phyloP scores from a whole-genome alignment of 2,888 invertebrate species.

The Salticus scenicus region DNA sequence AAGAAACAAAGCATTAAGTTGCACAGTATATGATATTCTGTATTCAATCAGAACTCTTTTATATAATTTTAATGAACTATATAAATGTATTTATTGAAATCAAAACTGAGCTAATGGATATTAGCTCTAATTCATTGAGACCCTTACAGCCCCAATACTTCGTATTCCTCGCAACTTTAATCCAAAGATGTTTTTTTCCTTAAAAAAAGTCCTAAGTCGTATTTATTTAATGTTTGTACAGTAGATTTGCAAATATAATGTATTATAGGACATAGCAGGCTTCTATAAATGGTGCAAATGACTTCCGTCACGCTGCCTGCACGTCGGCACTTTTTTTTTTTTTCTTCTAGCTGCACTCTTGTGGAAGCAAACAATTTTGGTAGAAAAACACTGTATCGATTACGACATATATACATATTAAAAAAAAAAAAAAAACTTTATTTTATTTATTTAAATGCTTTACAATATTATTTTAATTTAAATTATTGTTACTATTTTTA shows the following conservation, averaged over 20 bases:
- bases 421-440: too few species aligned
- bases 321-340: background rate
- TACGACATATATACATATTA: too few species aligned
- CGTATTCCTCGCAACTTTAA: constrained; percentile 44
- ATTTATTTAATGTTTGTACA: constrained; percentile 63
- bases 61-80: too few species aligned
- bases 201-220: constrained; percentile 48
- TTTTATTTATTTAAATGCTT: too few species aligned
- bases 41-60: too few species aligned
- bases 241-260: constrained; percentile 18
- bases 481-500: too few species aligned
- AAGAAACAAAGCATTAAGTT: background rate
- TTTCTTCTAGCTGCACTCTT: background rate
- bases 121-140: background rate
- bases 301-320: background rate
- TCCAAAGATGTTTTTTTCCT: constrained; percentile 56
- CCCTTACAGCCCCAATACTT: background rate
- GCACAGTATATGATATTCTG: background rate
- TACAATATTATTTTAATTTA: too few species aligned
- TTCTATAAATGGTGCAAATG: background rate
- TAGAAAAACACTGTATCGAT: too few species aligned
- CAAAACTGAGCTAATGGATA: background rate
- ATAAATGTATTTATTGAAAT: background rate
- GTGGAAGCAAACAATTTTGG: constrained; percentile 1
- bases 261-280: background rate